Evolutionary conservation across 2,113 vertebrate genomes (phyloP), one percentile per base, ranked within the genome.

Genomic region (Phocoena phocoena): DNA sequence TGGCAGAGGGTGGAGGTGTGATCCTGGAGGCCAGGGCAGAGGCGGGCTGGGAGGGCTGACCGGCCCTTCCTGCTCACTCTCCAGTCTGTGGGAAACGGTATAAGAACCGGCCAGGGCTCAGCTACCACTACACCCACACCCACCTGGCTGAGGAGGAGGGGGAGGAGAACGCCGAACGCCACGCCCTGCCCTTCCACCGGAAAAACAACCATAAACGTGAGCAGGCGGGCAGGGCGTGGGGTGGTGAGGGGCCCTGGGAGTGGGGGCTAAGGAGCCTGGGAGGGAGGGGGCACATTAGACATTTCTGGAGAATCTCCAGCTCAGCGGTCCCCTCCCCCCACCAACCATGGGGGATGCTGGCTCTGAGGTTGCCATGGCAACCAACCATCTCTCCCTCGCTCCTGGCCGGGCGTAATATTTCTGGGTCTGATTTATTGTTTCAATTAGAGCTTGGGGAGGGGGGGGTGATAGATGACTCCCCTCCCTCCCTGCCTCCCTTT

Each of bases 191-290:
- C 97, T 99, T 99, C 98, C 99, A 99, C 94, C 99, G 99, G 98
- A 99, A 99, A 99, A 99, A 99, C 99, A 99, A 99, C 99, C 99
- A 99, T 98, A 99, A 99, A 98, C 99, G 99, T 99, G 98, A 99
- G 99, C 95, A 70, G 53, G 55, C 71, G 14, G 88, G 74, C 47
- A n/a, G 38, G 88, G 85, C 65, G 70, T 21, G 73, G 93, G 89
- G 63, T 87, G 91, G 90, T 0, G 47, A 95, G 96, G 89, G 96
- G 73, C 89, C 85, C 91, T 71, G 93, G 92, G 91, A 95, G 97
- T 81, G 96, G 87, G 92, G 36, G 18, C 86, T 33, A 41, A 62
- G 95, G 62, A 96, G 77, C 33, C 60, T 89, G 97, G 97, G 96
- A 97, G 97, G 97, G 97, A 97, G 98, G 90, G 80, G 88, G 84